Evolutionary conservation across 2,888 invertebrate species (phyloP).

Genomic region (Zootermopsis nevadensis): DNA sequence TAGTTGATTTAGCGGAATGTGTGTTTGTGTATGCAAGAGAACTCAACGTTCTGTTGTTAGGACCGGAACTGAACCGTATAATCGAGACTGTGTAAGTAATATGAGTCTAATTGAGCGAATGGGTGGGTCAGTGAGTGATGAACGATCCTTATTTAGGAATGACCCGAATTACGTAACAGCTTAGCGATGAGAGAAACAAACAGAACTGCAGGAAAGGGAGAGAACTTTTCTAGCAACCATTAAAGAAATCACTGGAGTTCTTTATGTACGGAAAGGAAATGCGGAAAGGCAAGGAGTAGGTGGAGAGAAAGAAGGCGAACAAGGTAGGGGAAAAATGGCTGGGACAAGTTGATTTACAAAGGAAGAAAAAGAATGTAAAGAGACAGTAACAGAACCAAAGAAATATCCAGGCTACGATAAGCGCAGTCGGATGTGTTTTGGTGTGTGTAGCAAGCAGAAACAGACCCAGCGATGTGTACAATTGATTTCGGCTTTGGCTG

Average conservation of each 20-base stretch:
- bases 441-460: not conserved
- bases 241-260: not conserved
- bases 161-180: not conserved
- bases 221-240: not conserved
- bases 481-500: not conserved
- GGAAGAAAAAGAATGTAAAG: not conserved
- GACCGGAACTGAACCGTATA: too few species aligned
- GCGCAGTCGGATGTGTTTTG: not conserved
- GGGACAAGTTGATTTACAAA: constrained; percentile 20
- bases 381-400: constrained; percentile 2
- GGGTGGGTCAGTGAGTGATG: too few species aligned
- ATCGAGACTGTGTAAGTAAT: too few species aligned
- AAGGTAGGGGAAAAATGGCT: not conserved
- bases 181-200: not conserved
- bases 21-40: too few species aligned
- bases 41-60: too few species aligned
- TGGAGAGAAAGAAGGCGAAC: not conserved
- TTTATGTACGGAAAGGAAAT: constrained; percentile 10
- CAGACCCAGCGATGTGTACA: not conserved
- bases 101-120: too few species aligned
- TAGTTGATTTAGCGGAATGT: too few species aligned
- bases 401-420: not conserved
- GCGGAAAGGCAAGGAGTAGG: not conserved
- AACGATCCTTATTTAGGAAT: not conserved
- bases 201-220: not conserved